Percentiles rank a stretch among this genome's conserved stretches.
Conservation (phyloP, 1,140 invertebrate genomes). For the Hydropsyche tenuis region DNA sequence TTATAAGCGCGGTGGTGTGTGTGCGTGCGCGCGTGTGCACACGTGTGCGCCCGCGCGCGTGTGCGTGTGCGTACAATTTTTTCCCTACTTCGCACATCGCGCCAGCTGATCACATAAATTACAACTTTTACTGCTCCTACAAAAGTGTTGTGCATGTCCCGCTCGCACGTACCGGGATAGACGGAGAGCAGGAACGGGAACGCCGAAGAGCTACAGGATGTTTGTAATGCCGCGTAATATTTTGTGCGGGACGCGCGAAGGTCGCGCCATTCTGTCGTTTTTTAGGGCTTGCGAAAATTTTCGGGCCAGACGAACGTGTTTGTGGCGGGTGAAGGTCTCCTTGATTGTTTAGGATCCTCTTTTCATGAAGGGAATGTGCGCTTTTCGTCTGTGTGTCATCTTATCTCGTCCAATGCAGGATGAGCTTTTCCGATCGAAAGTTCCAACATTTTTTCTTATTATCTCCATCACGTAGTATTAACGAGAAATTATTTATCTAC, state of each 20-base stretch:
- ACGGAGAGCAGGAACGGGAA: not conserved
- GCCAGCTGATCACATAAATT: conserved; percentile 50
- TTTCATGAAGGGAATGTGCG: no score
- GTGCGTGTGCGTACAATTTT: conserved; percentile 39
- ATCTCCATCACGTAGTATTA: no score
- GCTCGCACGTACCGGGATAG: conserved; percentile 14
- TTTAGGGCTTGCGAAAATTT: no score
- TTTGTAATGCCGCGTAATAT: conserved; percentile 35
- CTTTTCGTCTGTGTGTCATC: no score
- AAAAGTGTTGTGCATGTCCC: conserved; percentile 34
- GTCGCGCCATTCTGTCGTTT: not conserved
- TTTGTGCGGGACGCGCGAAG: conserved; percentile 19
- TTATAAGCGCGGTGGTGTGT: not conserved
- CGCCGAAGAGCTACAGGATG: conserved; percentile 18
- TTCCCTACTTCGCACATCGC: conserved; percentile 42
- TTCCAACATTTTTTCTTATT: no score
- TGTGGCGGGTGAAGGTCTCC: no score
- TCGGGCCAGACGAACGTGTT: no score
- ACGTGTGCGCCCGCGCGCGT: not conserved
- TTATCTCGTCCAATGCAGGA: no score
- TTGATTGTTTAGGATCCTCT: no score
- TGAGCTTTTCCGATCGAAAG: no score
- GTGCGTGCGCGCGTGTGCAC: not conserved
- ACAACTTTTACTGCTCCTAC: conserved; percentile 48
- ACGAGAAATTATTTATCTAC: no score